A percentile compares a stretch with the other conserved stretches of the same genome.
Conservation (phyloP, 1,140 invertebrate species). For the Drosophila truncata region DNA sequence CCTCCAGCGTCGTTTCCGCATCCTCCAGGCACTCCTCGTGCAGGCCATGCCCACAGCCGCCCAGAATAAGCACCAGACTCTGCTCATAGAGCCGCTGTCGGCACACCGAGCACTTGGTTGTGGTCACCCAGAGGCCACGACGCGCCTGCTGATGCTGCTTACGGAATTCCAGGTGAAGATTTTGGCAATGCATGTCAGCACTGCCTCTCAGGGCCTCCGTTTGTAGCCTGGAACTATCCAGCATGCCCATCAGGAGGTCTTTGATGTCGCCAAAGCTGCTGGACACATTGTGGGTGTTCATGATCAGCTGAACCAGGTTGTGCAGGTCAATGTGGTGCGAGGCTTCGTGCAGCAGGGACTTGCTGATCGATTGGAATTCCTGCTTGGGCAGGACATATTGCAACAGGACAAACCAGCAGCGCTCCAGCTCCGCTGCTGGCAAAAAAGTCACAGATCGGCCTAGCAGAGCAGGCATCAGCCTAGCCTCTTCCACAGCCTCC, state of each 20-base stretch:
- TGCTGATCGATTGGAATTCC: slow-evolving; percentile 78
- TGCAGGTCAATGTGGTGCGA: slow-evolving; percentile 86
- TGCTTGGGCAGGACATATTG: slow-evolving; percentile 78
- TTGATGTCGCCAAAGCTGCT: slow-evolving; percentile 86
- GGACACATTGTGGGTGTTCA: slow-evolving; percentile 80
- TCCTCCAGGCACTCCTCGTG: slow-evolving; percentile 69
- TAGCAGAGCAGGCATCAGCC: slow-evolving; percentile 82
- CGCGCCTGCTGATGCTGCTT: slow-evolving; percentile 49
- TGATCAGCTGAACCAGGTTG: slow-evolving; percentile 86
- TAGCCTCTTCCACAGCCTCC: slow-evolving; percentile 34
- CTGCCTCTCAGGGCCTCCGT: slow-evolving; percentile 83
- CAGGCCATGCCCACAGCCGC: slow-evolving; percentile 76
- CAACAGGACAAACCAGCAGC: slow-evolving; percentile 85
- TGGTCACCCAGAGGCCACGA: slow-evolving; percentile 76
- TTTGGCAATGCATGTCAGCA: slow-evolving; percentile 79
- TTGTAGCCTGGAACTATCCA: slow-evolving; percentile 85
- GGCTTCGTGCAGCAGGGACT: slow-evolving; percentile 86
- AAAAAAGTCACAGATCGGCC: slow-evolving; percentile 83
- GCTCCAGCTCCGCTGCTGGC: slow-evolving; percentile 80
- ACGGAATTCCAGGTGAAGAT: slow-evolving; percentile 82
- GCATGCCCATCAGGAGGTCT: slow-evolving; percentile 86
- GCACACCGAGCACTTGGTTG: slow-evolving; percentile 77
- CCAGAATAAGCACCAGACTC: slow-evolving; percentile 64
- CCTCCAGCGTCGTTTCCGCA: slow-evolving; percentile 12
- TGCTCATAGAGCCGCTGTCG: slow-evolving; percentile 74